Evolutionary conservation across 1,140 invertebrate genomes (phyloP), one percentile per base, ranked within the genome.

Genomic region (Oedothorax gibbosus): DNA sequence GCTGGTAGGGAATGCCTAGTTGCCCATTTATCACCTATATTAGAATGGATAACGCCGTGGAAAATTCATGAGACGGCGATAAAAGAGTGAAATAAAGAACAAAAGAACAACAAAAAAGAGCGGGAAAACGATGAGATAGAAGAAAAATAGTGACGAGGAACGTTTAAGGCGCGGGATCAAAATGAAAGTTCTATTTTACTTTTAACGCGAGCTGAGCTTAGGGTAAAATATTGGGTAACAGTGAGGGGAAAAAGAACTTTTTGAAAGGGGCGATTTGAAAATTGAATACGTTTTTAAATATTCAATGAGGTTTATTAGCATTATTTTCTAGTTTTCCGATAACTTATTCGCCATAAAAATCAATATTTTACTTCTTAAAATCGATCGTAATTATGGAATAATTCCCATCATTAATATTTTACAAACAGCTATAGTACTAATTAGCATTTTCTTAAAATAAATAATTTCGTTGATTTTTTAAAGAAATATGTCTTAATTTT

Each of bases 111-210:
- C 35, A 35, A 81, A 81, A 81, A 81, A 53, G 65, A 11, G 21
- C 62, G 15, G 78, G 77, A 79, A 79, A 54, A 20, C 62, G 51
- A 9, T 18, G 57, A 64, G n/a, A 65, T 35, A 77, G 18, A 75
- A 75, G 56, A 57, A 75, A 77, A 79, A 79, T 51, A 79, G 53
- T 54, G 77, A 79, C 56, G 78, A 11, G 77, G 21, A 68, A 68
- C 50, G 64, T 51, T 18, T 66, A 60, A 71, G 53, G 51, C 18
- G 18, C 4, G 20, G 64, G 78, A 81, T 81, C 66, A 71, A 81
- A 81, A 71, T 71, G 78, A 66, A 81, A 81, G 53, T 81, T 81
- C 66, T 81, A 71, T 81, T 81, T 81, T 66, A 81, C 78, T 71
- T 81, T 81, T 81, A 81, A 71, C 66, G 66, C 53, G 71, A 54